A percentile compares a stretch with the other conserved stretches of the same genome.
Evolutionary conservation across 1,140 invertebrate species (phyloP).

Genomic region (Neomicropteryx cornuta): DNA sequence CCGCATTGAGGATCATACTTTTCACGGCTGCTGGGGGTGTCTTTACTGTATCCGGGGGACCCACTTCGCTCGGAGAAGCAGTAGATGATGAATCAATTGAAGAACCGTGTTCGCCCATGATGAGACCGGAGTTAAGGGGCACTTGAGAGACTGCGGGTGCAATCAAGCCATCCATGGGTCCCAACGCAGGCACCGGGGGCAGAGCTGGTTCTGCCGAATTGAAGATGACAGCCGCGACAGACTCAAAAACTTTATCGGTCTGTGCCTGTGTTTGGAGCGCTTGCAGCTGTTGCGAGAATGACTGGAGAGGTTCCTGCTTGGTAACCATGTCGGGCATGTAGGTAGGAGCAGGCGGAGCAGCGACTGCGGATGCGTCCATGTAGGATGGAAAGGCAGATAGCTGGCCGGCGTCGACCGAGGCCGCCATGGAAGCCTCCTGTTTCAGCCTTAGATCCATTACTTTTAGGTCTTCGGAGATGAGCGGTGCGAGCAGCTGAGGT

Average conservation of each 20-base stretch:
- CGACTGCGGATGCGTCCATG: slow-evolving; percentile 32
- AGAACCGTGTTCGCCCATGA: slow-evolving; percentile 24
- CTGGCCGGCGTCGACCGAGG: slow-evolving; percentile 19
- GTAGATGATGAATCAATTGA: slow-evolving; percentile 23
- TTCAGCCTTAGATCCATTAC: slow-evolving; percentile 44
- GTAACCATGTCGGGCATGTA: slow-evolving; percentile 21
- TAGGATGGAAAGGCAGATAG: slow-evolving; percentile 46
- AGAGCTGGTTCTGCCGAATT: slow-evolving; percentile 25
- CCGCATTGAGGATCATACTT: slow-evolving; percentile 51
- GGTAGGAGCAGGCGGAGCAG: slow-evolving; percentile 25
- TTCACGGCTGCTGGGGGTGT: slow-evolving; percentile 53
- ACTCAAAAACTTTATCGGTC: slow-evolving; percentile 39
- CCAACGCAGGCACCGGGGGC: slow-evolving; percentile 21
- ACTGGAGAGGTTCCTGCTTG: slow-evolving; percentile 19
- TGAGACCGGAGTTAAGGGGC: slow-evolving; percentile 23
- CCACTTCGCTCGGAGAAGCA: slow-evolving; percentile 40
- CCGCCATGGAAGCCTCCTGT: slow-evolving; percentile 31
- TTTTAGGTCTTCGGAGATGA: slow-evolving; percentile 12
- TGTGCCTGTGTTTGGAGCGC: slow-evolving; percentile 35
- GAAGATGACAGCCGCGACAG: slow-evolving; percentile 37
- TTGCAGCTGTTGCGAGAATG: slow-evolving; percentile 33
- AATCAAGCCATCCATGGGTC: too few relatives aligned
- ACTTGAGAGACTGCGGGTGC: slow-evolving; percentile 20
- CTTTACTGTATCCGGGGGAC: slow-evolving; percentile 34
- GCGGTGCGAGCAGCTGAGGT: slow-evolving; percentile 17